These are phyloP conservation scores for Ictalurus furcatus DNA, from an alignment of 2,113 vertebrate species.

Conservation along the genomic window DNA sequence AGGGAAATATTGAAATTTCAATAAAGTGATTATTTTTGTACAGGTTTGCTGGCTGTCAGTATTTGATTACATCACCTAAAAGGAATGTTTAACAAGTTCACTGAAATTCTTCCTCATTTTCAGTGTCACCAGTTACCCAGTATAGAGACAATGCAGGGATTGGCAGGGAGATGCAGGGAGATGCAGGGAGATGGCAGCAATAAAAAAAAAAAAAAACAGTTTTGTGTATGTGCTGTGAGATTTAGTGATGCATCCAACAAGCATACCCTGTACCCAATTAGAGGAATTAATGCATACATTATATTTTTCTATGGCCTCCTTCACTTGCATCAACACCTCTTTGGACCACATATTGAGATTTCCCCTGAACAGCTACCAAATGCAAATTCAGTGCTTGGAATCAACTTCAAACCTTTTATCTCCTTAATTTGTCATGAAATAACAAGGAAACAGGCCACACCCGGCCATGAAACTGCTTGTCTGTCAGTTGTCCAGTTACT, in stretches of 20 bases:
- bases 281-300: not conserved
- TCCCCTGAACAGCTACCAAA: too few relatives aligned
- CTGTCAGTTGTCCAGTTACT: too few relatives aligned
- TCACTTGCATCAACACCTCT: too few relatives aligned
- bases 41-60: not conserved
- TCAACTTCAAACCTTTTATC: too few relatives aligned
- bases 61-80: not conserved
- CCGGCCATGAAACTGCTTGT: too few relatives aligned
- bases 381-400: too few relatives aligned
- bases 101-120: not conserved
- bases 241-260: not conserved
- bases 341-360: too few relatives aligned
- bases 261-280: not conserved
- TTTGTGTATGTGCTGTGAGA: not conserved
- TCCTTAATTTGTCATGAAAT: too few relatives aligned
- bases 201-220: not conserved
- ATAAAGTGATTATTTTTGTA: constrained; percentile 12
- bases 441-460: too few relatives aligned
- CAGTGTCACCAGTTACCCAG: not conserved
- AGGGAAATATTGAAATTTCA: not conserved
- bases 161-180: too few relatives aligned
- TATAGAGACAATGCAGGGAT: not conserved
- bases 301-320: not conserved
- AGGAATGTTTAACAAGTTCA: not conserved
- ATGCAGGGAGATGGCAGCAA: not conserved